phyloP scores from a whole-genome alignment of 1,140 invertebrate species.

The Caerostris darwini region DNA sequence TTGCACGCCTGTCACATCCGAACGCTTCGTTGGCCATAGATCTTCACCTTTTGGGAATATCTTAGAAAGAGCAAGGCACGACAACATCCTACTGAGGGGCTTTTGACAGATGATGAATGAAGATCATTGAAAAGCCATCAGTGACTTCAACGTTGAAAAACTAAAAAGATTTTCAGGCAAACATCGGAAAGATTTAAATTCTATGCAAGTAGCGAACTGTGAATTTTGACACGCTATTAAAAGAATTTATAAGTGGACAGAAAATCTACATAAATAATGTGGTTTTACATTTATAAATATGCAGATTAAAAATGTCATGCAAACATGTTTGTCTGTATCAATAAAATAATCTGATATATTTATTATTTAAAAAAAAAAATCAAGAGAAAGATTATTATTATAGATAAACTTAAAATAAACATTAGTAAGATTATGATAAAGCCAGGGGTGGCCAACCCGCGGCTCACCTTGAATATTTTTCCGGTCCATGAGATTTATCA shows the following conservation, averaged over 20 bases:
- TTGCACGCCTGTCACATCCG: slow-evolving; percentile 70
- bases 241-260: neutral
- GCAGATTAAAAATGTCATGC: too few relatives aligned
- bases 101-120: neutral
- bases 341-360: too few relatives aligned
- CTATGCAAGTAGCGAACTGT: neutral
- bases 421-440: too few relatives aligned
- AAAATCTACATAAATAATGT: too few relatives aligned
- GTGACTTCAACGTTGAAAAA: neutral
- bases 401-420: too few relatives aligned
- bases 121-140: neutral
- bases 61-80: neutral
- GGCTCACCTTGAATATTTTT: too few relatives aligned
- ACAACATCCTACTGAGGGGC: neutral
- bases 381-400: too few relatives aligned
- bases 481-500: too few relatives aligned
- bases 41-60: slow-evolving; percentile 59
- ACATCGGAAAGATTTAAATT: neutral
- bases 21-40: slow-evolving; percentile 68
- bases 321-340: too few relatives aligned
- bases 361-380: too few relatives aligned
- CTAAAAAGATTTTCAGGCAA: neutral
- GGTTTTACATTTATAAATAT: too few relatives aligned
- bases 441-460: too few relatives aligned
- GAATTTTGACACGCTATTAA: neutral